These are phyloP conservation scores for Anguilla marmorata DNA, from an alignment of 2,797 vertebrate genomes.

Conservation along the genomic window DNA sequence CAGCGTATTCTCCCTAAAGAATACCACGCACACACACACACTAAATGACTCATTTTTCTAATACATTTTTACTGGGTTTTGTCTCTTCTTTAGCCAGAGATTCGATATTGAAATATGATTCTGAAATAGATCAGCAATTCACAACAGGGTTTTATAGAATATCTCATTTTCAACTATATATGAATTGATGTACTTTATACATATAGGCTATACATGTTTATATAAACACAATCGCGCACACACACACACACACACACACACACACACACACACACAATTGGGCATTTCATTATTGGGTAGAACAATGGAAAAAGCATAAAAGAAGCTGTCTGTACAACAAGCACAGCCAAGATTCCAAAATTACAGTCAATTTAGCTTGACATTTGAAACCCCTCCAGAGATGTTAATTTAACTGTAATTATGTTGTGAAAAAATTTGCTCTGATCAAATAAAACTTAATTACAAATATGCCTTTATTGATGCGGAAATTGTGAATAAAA, in stretches of 20 bases:
- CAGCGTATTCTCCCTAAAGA: background rate
- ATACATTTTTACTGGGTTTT: background rate
- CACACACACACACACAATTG: background rate
- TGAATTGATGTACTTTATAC: background rate
- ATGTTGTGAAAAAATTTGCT: background rate
- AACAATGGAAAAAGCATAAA: background rate
- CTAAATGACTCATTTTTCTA: background rate
- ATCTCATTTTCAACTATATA: background rate
- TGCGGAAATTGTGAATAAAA: background rate
- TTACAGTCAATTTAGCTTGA: background rate
- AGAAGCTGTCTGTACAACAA: slow-evolving; percentile 11
- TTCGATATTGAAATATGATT: background rate
- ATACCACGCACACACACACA: background rate
- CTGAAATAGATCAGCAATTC: too few species aligned
- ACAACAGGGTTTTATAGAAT: background rate
- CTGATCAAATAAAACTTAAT: slow-evolving; percentile 10
- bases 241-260: too few species aligned
- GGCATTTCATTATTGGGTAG: background rate
- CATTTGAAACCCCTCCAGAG: background rate
- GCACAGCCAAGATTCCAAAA: background rate
- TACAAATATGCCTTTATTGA: background rate
- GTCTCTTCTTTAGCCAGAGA: background rate
- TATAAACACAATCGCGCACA: too few species aligned
- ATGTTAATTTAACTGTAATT: slow-evolving; percentile 2
- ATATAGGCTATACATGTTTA: background rate